Conservation (phyloP, 1,140 invertebrate genomes). For the Prorops nasuta region DNA sequence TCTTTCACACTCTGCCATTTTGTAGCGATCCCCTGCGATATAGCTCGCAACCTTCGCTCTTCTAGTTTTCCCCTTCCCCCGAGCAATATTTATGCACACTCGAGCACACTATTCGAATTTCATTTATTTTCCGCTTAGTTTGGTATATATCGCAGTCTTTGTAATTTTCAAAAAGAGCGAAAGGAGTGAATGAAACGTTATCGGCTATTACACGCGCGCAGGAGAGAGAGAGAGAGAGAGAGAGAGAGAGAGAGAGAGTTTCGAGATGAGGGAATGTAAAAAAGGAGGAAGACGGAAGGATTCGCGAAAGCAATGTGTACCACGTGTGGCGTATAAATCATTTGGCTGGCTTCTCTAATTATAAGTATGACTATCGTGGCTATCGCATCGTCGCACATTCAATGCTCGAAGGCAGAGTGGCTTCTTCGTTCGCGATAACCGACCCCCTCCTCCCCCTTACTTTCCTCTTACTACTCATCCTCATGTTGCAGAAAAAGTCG, state of each 20-base stretch:
- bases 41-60: too few relatives aligned
- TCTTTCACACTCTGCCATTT: too few relatives aligned
- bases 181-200: too few relatives aligned
- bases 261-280: constrained; percentile 5
- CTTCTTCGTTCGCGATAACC: constrained; percentile 31
- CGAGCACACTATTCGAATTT: too few relatives aligned
- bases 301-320: constrained; percentile 37
- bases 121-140: too few relatives aligned
- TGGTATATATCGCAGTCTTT: too few relatives aligned
- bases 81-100: too few relatives aligned
- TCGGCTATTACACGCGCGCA: too few relatives aligned
- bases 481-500: not conserved
- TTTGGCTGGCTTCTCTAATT: constrained; percentile 49
- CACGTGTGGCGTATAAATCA: constrained; percentile 48
- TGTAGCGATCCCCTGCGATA: too few relatives aligned
- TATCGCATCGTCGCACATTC: constrained; percentile 39
- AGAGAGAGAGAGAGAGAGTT: not conserved
- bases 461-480: constrained; percentile 3
- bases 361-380: constrained; percentile 49
- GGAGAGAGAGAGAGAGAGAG: too few relatives aligned
- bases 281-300: not conserved
- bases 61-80: too few relatives aligned
- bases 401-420: constrained; percentile 32
- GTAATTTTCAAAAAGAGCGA: too few relatives aligned
- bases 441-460: not conserved